Evolutionary conservation across 2,888 invertebrate species (phyloP), one percentile per base, ranked within the genome.

Genomic region (Eretmocerus hayati): DNA sequence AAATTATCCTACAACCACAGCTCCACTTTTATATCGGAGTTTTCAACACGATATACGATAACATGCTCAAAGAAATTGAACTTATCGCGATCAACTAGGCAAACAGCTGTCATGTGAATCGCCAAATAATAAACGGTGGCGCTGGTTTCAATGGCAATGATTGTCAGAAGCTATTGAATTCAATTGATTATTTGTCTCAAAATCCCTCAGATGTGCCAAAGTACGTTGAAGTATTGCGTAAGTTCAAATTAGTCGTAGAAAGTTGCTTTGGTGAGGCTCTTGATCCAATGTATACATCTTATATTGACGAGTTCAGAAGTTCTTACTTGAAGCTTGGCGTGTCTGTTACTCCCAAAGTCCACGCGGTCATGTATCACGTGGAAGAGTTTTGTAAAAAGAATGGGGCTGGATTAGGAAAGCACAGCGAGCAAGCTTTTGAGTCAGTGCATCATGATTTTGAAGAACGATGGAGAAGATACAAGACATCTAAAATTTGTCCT

Each of bases 81-180:
- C 11, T 11, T 3, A 26, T 19, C 6, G 26, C 36, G 11, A 36
- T 18, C 30, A 18, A 35, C 6, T 47, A 42, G 47, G 23, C 30
- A 26, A 30, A 47, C 23, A 2, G 16, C 4, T 47, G 47, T 26
- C 18, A 26, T 36, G 47, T 47, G 11, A 9, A 35, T 20, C 36
- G 36, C 11, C 30, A 47, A 36, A 35, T 41, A n/a, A 36, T 31
- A 19, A 15, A 42, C 8, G 36, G 36, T 19, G 20, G 36, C 20
- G 13, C 41, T 26, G 35, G 21, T 26, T 47, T 47, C 19, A 30
- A 40, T 21, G 47, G 42, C 3, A 47, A 41, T 36, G 26, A 19
- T 16, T 47, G 46, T 35, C 40, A 46, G 23, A 41, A n/a, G 35
- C 32, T 46, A 21, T 19, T 46, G 18, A 39, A 46, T 19, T 36